Conservation (phyloP, 2,888 invertebrate species). For the Synanthedon vespiformis region DNA sequence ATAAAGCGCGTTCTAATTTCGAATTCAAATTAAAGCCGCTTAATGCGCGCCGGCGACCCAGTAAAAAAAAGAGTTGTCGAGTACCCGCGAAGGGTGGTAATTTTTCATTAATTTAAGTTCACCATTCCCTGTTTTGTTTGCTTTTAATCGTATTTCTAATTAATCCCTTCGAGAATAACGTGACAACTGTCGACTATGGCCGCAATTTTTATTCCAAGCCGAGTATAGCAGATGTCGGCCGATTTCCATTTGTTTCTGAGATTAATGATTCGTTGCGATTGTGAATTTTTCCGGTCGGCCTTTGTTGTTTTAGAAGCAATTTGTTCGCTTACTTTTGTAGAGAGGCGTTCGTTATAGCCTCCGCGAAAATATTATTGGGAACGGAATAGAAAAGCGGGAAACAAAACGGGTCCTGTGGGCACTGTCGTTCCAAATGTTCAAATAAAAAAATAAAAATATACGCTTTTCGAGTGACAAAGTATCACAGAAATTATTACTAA, state of each 20-base stretch:
- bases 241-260: conserved; percentile 72
- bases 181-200: conserved; percentile 69
- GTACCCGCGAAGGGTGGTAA: conserved; percentile 69
- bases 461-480: too few relatives aligned
- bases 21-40: conserved; percentile 72
- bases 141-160: conserved; percentile 72
- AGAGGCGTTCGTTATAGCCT: conserved; percentile 61
- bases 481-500: too few relatives aligned
- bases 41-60: conserved; percentile 70
- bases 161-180: conserved; percentile 72
- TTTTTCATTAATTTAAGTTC: conserved; percentile 72
- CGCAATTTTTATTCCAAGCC: conserved; percentile 59
- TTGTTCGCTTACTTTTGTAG: conserved; percentile 68
- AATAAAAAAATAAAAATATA: too few relatives aligned
- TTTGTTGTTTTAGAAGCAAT: conserved; percentile 72
- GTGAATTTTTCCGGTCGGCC: conserved; percentile 70
- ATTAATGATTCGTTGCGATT: conserved; percentile 71
- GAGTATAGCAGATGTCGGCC: conserved; percentile 68
- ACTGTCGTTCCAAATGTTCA: background rate
- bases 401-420: conserved; percentile 23
- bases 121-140: conserved; percentile 72
- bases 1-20: conserved; percentile 71
- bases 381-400: conserved; percentile 37
- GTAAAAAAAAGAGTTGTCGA: conserved; percentile 71
- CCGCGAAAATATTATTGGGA: conserved; percentile 59